A percentile compares a stretch with the other conserved stretches of the same genome.
Conservation (phyloP, 2,113 vertebrate species). For the Protobothrops mucrosquamatus region DNA sequence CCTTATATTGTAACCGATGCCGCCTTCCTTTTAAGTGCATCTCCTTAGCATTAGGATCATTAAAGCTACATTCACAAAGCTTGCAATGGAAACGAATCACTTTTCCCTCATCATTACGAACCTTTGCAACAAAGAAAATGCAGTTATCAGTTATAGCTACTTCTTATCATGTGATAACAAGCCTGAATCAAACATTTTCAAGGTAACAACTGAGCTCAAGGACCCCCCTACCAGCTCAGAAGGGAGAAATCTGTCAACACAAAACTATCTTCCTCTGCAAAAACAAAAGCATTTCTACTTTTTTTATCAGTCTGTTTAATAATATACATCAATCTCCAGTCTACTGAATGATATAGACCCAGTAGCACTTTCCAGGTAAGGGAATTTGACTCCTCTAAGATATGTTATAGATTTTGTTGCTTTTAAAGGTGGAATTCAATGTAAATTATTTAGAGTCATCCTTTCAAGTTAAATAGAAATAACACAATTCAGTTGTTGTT, state of each 20-base stretch:
- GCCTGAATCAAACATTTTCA: neutral
- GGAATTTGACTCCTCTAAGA: neutral
- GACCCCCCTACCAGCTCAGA: neutral
- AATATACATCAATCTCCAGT: neutral
- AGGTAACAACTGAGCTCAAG: neutral
- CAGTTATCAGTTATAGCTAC: neutral
- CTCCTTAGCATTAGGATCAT: slow-evolving; percentile 97
- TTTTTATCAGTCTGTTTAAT: neutral
- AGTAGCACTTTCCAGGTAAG: neutral
- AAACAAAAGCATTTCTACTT: neutral
- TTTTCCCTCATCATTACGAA: slow-evolving; percentile 97
- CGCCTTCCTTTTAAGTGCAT: slow-evolving; percentile 95
- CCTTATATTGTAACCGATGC: slow-evolving; percentile 96
- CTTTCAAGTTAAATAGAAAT: neutral
- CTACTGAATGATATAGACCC: neutral
- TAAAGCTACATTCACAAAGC: slow-evolving; percentile 97
- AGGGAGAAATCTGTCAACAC: neutral
- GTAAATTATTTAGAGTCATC: neutral
- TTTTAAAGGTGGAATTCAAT: neutral
- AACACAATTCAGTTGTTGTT: neutral
- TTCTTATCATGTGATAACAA: neutral
- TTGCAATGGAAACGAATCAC: slow-evolving; percentile 98
- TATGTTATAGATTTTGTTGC: neutral
- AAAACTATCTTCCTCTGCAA: neutral
- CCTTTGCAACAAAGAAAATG: slow-evolving; percentile 67